A percentile compares a stretch with the other conserved stretches of the same genome.
phyloP scores from a whole-genome alignment of 2,888 invertebrate species.

The Galeopsomyia nigrocyanea region DNA sequence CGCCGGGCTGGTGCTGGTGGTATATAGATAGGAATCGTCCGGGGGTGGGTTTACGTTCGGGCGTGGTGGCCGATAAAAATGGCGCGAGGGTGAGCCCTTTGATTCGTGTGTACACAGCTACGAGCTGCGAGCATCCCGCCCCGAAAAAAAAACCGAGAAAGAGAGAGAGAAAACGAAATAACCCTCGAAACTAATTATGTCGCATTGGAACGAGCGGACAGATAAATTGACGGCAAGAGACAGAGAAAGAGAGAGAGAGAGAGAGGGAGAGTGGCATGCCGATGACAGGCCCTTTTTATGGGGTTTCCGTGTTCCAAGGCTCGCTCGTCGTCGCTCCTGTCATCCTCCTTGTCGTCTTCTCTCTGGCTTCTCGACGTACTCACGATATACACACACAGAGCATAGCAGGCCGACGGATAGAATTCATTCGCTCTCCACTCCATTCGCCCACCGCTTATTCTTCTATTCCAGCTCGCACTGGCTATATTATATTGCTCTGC shows the following conservation, averaged over 20 bases:
- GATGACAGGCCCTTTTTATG: conserved; percentile 55
- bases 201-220: conserved; percentile 50
- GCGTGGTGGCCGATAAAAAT: conserved; percentile 67
- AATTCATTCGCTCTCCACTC: not conserved
- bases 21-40: not conserved
- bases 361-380: conserved; percentile 30
- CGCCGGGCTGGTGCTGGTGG: not conserved
- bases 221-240: conserved; percentile 56
- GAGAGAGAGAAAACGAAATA: conserved; percentile 39
- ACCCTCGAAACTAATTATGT: conserved; percentile 62
- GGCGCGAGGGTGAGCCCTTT: conserved; percentile 59
- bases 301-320: conserved; percentile 54
- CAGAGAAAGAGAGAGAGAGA: conserved; percentile 18
- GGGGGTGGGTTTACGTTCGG: conserved; percentile 57
- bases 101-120: conserved; percentile 49
- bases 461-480: no score
- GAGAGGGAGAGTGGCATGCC: conserved; percentile 51
- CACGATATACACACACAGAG: no score
- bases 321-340: conserved; percentile 46
- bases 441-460: no score
- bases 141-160: not conserved
- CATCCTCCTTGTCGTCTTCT: conserved; percentile 42
- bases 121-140: not conserved
- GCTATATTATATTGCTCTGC: not conserved
- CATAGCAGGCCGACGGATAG: conserved; percentile 31